Evolutionary conservation across 2,888 invertebrate species (phyloP), one percentile per base, ranked within the genome.

Genomic region (Taenaris catops): DNA sequence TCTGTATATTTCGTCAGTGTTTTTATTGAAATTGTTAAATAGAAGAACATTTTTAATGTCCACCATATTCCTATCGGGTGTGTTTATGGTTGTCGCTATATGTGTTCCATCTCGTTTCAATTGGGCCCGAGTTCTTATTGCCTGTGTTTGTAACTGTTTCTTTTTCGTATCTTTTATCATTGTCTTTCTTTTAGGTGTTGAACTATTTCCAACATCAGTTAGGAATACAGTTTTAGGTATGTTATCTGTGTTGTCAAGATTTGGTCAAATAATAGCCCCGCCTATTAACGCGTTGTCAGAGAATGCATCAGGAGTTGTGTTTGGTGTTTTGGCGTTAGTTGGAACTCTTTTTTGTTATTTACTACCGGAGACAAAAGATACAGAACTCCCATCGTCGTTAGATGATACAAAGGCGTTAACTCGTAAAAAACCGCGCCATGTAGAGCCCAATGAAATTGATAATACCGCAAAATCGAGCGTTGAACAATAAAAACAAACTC

Each of bases 151-250:
- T 1, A 92, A 95, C 51, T 90, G 93, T 42, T 94, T 94, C 8
- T 91, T 94, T 49, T 93, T 94, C 0, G 89, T 94, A 25, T 90
- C 92, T 0, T 96, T 96, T 60, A 93, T 95, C 0, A 92, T 93
- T 12, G 92, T 92, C 2, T 96, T 95, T 64, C 88, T 96, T 8
- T 96, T 92, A 63, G 91, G 93, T 0, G 94, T 94, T 0, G 96
- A 96, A 71, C 67, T 95, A 8, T 96, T 95, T 62, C 96, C 96
- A 0, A 96, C 96, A 0, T 91, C 94, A 1, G 90, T 96, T 0
- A 88, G 96, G 12, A 96, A 95, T 60, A 91, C 93, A 27, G 95
- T 94, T 0, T 89, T 96, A 45, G 96, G 96, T 1, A 83, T 92
- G 6, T 90, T 94, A 25, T 94, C 95, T 0, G 92, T 94, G 78